A percentile compares a stretch with the other conserved stretches of the same genome.
These are phyloP conservation scores for Echiichthys vipera DNA, from an alignment of 2,797 vertebrate genomes.

Conservation along the genomic window DNA sequence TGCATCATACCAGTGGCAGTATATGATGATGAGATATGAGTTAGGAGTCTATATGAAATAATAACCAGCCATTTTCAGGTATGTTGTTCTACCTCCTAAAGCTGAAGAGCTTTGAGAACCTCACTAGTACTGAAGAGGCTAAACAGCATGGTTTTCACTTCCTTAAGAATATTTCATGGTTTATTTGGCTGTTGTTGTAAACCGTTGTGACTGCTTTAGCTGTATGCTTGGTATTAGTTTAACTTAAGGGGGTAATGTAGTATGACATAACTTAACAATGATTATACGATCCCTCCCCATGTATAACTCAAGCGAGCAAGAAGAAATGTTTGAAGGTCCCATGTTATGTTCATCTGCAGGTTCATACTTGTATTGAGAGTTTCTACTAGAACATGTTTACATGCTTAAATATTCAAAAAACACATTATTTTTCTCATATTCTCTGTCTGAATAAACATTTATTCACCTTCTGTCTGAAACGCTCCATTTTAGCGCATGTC, in stretches of 20 bases:
- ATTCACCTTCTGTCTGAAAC: no score
- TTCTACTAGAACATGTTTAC: no score
- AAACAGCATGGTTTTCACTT: no score
- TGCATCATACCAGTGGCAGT: constrained; percentile 21
- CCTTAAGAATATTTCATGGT: no score
- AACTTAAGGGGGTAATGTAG: constrained; percentile 4
- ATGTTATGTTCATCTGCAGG: no score
- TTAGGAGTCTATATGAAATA: constrained; percentile 11
- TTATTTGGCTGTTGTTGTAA: constrained; percentile 43
- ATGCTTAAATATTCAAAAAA: no score
- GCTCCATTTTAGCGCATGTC: no score
- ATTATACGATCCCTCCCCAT: constrained; percentile 26
- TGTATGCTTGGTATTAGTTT: constrained; percentile 9
- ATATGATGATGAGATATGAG: constrained; percentile 19
- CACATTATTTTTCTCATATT: no score
- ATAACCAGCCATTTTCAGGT: constrained; percentile 10
- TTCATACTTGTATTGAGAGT: no score
- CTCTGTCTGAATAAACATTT: no score
- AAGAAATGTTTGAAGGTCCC: no score
- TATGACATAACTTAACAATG: constrained; percentile 29
- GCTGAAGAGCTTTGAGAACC: constrained; percentile 8
- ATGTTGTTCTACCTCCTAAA: constrained; percentile 18
- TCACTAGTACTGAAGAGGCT: constrained; percentile 4
- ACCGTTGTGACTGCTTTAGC: constrained; percentile 22
- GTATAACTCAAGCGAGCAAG: background rate